Evolutionary conservation across 2,797 vertebrate genomes (phyloP).

Genomic region (Dromococcyx pavoninus): DNA sequence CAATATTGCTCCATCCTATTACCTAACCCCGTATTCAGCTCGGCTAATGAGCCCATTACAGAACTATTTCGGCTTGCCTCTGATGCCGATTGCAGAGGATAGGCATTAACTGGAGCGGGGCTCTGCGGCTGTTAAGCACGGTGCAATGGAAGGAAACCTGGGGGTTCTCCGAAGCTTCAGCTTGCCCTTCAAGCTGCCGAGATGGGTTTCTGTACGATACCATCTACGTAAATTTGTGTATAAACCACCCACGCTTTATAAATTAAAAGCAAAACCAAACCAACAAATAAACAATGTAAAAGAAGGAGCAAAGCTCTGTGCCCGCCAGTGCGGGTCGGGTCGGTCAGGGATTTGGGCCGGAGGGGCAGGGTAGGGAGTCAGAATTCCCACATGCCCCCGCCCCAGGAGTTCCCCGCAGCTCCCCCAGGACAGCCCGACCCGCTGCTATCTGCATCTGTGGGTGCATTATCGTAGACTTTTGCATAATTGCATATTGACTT

Average conservation of each 20-base stretch:
- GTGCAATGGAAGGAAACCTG: background rate
- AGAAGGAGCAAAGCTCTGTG: background rate
- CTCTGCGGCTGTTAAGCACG: background rate
- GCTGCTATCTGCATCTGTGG: background rate
- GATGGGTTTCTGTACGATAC: background rate
- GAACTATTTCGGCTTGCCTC: background rate
- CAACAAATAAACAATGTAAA: background rate
- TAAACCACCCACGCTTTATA: background rate
- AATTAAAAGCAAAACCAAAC: background rate
- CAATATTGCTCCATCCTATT: background rate
- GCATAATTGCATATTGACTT: slow-evolving; percentile 61
- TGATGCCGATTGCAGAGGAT: background rate
- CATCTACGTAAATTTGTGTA: background rate
- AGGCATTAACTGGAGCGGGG: background rate
- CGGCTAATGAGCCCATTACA: background rate
- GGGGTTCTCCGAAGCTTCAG: background rate
- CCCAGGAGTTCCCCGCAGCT: background rate
- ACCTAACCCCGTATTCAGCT: background rate
- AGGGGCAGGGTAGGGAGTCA: background rate
- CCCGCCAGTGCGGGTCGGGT: background rate
- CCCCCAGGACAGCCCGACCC: background rate
- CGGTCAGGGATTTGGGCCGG: background rate
- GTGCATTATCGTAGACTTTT: background rate
- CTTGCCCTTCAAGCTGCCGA: background rate
- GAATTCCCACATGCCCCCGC: background rate